Conservation (phyloP, 2,113 vertebrate genomes). For the Pan troglodytes region NHGRI_mPanTro3-v2.1_pri NC_072402.2:159414501-159415000, state of each 20-base stretch:
- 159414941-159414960: not conserved
- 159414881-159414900: not conserved
- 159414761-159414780: too few relatives aligned
- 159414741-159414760: too few relatives aligned
- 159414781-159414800: too few relatives aligned
- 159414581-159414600: not conserved
- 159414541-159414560: not conserved
- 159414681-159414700: too few relatives aligned
- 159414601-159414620: not conserved
- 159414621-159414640: not conserved
- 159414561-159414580: not conserved
- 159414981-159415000: not conserved
- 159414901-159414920: not conserved
- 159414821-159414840: not conserved
- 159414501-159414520: not conserved
- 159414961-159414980: not conserved
- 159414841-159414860: not conserved
- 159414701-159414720: too few relatives aligned
- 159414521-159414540: not conserved
- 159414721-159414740: too few relatives aligned
- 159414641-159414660: too few relatives aligned
- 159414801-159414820: not conserved
- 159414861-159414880: not conserved
- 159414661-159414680: too few relatives aligned
- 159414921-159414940: slow-evolving; percentile 17